Conservation (phyloP, 2,797 vertebrate species). For the Mormyrus hasselquistii region DNA sequence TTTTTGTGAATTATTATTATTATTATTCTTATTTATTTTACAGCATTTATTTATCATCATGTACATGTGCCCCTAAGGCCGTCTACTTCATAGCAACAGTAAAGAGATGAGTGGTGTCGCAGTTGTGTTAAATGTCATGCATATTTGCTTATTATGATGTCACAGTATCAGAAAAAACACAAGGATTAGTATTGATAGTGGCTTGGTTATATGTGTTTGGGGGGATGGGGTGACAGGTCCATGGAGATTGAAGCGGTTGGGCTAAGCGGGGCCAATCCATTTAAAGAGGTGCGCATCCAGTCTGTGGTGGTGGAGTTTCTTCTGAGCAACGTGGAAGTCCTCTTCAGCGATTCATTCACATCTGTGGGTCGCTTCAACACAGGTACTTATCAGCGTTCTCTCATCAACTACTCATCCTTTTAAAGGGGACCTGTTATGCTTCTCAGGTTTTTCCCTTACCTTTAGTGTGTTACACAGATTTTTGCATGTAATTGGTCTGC, state of each 20-base stretch:
- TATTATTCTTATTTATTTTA: neutral
- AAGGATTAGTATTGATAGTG: neutral
- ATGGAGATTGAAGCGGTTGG: conserved; percentile 67
- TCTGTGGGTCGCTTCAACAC: conserved; percentile 63
- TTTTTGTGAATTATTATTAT: too few species aligned
- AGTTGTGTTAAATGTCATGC: neutral
- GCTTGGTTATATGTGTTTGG: neutral
- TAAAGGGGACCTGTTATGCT: neutral
- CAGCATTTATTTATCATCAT: neutral
- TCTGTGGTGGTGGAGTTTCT: conserved; percentile 74
- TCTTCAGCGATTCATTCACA: conserved; percentile 71
- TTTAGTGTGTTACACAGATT: neutral
- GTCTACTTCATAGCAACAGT: neutral
- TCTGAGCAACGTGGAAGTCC: conserved; percentile 62
- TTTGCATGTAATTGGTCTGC: neutral
- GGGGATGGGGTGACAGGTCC: conserved; percentile 47
- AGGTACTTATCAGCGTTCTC: conserved; percentile 43
- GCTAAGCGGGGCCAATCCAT: conserved; percentile 64
- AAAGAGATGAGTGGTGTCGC: neutral
- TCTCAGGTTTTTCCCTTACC: neutral
- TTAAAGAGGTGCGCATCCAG: conserved; percentile 71
- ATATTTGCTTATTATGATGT: neutral
- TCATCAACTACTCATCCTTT: neutral
- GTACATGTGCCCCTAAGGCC: neutral
- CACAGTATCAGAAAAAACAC: neutral